Percentiles rank a stretch among this genome's conserved stretches.
Conservation (phyloP, 2,888 invertebrate species). For the Ennomos fuscantarius region DNA sequence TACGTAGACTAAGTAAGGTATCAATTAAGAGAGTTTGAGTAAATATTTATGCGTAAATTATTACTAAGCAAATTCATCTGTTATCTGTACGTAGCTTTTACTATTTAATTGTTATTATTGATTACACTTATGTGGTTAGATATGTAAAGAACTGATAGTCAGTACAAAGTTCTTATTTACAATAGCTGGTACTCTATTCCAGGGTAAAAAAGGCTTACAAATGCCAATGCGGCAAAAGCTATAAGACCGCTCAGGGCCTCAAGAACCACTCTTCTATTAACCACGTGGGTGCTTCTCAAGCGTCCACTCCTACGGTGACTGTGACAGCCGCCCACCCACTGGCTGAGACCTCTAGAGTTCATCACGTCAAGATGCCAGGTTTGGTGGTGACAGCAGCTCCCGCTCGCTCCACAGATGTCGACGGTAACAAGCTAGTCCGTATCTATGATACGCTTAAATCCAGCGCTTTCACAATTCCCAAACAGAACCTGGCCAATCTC, state of each 20-base stretch:
- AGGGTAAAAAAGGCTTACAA: constrained; percentile 92
- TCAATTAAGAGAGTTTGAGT: too few species aligned
- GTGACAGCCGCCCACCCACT: constrained; percentile 15
- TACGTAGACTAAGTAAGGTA: too few species aligned
- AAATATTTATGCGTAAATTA: too few species aligned
- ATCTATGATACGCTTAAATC: constrained; percentile 74
- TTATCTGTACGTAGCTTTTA: too few species aligned
- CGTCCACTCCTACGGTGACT: constrained; percentile 14
- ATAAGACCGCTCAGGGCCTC: constrained; percentile 92
- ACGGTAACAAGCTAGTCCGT: constrained; percentile 65
- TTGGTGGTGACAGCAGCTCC: constrained; percentile 76
- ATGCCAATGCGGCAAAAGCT: constrained; percentile 94
- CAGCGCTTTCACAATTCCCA: constrained; percentile 75
- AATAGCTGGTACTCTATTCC: constrained; percentile 47
- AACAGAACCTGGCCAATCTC: constrained; percentile 59
- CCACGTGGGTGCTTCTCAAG: constrained; percentile 25
- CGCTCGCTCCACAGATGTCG: constrained; percentile 51
- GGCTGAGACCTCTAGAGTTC: constrained; percentile 40
- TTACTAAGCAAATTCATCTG: too few species aligned
- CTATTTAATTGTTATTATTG: too few species aligned
- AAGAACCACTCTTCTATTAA: constrained; percentile 86
- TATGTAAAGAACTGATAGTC: too few species aligned
- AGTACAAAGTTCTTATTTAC: too few species aligned
- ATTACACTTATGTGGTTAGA: too few species aligned
- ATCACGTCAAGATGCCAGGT: constrained; percentile 60